Evolutionary conservation across 2,888 invertebrate genomes (phyloP), one percentile per base, ranked within the genome.

Genomic region (Hyposoter didymator): DNA sequence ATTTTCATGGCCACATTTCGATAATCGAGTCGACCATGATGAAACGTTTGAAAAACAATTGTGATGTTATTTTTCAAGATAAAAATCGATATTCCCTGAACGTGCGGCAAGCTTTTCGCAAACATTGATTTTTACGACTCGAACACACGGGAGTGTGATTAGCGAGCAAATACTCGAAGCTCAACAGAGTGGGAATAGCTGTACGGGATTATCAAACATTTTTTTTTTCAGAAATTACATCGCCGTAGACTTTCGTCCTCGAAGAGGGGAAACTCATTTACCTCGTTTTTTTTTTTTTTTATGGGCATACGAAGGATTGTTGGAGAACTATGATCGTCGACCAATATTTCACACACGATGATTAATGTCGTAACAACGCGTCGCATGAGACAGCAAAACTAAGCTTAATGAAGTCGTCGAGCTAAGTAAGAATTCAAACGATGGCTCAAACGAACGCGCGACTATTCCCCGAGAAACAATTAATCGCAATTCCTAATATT

Each of bases 401-500:
- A 73, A 73, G 14, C 39, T 22, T 70, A 32, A 32, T 28, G 55
- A 28, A 28, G 8, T 55, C 10, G 8, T 55, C 10, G 19, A 55
- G 35, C 10, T 67, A 67, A 12, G 52, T 52, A 72, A 8, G 19
- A 55, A 72, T 52, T 55, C n/a, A n/a, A 22, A 14, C 39, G 52
- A 19, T 52, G 28, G 32, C 28, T 49, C 35, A 19, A 22, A 39
- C 39, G 8, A 39, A 45, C 6, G 52, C 32, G 22, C 43, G 19
- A 75, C 55, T 39, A 62, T 69, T 69, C 43, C 49, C 49, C 14
- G 17, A 17, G 49, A 6, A 62, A 49, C 32, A 28, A 39, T 39
- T 78, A 70, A 79, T 81, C 70, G 69, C 70, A 49, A 82, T 76
- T 47, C 49, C 14, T 67, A 55, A 59, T 75, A 64, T 64, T 81